Percentiles rank a stretch among this genome's conserved stretches.
phyloP scores from a whole-genome alignment of 2,888 invertebrate genomes.

The Melangyna quadrimaculata region DNA sequence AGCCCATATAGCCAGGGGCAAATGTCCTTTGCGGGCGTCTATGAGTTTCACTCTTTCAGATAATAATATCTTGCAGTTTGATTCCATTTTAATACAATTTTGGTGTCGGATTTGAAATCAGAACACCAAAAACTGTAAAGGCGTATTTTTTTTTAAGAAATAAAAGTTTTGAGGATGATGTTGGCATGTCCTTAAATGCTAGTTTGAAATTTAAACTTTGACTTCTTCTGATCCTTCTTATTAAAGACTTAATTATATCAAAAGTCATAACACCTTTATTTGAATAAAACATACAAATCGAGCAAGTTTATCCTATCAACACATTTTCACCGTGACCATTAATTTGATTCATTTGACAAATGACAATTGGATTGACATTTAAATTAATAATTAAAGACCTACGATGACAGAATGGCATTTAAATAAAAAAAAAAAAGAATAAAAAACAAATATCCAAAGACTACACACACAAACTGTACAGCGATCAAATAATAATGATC shows the following conservation, averaged over 20 bases:
- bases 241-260: neutral
- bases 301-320: neutral
- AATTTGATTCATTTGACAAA: neutral
- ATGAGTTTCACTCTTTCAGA: too few species aligned
- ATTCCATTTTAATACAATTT: too few species aligned
- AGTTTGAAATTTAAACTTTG: neutral
- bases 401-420: constrained; percentile 1
- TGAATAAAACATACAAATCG: neutral
- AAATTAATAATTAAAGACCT: constrained; percentile 20
- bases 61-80: too few species aligned
- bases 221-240: neutral
- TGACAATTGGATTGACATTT: constrained; percentile 6
- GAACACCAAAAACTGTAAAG: too few species aligned
- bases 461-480: neutral
- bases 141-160: too few species aligned
- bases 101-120: too few species aligned
- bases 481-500: constrained; percentile 20
- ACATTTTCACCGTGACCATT: neutral
- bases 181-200: too few species aligned
- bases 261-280: neutral
- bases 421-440: neutral
- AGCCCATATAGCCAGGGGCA: too few species aligned
- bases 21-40: too few species aligned
- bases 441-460: neutral
- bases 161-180: too few species aligned